These are phyloP conservation scores for Eretmocerus hayati DNA, from an alignment of 2,888 invertebrate species.

Conservation along the genomic window DNA sequence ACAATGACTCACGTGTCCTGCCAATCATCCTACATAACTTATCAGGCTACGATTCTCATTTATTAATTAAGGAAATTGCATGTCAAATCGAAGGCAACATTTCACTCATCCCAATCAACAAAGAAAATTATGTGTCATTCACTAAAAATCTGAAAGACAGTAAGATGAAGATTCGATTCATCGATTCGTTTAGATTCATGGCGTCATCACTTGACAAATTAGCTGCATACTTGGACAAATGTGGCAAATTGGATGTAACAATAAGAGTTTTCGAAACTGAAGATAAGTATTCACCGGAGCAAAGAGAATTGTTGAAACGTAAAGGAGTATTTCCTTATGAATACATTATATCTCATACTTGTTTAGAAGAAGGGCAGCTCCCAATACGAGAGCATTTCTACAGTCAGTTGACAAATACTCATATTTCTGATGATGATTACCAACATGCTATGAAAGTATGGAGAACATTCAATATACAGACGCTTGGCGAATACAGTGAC, in stretches of 20 bases:
- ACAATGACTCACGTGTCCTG: constrained; percentile 26
- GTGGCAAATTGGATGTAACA: not conserved
- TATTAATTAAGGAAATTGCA: not conserved
- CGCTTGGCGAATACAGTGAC: not conserved
- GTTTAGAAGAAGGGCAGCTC: not conserved
- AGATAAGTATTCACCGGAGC: not conserved
- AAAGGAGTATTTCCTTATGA: constrained; percentile 2
- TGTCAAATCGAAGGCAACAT: not conserved
- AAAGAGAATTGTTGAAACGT: not conserved
- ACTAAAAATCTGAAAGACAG: constrained; percentile 7
- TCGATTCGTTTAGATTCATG: constrained; percentile 19
- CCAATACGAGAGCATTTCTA: not conserved
- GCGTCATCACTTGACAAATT: constrained; percentile 4
- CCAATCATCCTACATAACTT: constrained; percentile 29
- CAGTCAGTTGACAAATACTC: not conserved
- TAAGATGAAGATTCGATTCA: constrained; percentile 10
- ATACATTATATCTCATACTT: not conserved
- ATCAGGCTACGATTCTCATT: not conserved
- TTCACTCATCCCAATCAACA: constrained; percentile 31
- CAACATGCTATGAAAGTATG: not conserved
- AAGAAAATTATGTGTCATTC: constrained; percentile 33
- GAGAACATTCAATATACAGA: not conserved
- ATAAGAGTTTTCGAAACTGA: not conserved
- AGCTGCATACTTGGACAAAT: not conserved
- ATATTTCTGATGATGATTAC: not conserved